phyloP scores from a whole-genome alignment of 2,888 invertebrate genomes.

The Tethea ocularis region DNA sequence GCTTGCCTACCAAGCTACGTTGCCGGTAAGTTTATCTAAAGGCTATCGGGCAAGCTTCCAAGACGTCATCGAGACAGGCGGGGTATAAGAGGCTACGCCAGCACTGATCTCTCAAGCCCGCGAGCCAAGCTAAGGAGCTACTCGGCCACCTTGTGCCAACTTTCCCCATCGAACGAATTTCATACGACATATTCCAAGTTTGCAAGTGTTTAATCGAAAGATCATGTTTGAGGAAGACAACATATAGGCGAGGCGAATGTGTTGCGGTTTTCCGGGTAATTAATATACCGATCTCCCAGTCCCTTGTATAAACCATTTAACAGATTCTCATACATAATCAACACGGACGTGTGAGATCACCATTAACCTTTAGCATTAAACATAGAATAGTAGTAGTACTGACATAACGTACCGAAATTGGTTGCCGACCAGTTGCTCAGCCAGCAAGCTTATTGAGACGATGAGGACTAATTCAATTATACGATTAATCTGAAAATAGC shows the following conservation, averaged over 20 bases:
- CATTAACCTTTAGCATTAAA: not conserved
- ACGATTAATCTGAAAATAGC: no score
- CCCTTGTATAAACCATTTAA: not conserved
- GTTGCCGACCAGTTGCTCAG: not conserved
- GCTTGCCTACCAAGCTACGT: slow-evolving; percentile 44
- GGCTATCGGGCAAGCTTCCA: slow-evolving; percentile 74
- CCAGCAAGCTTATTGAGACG: not conserved
- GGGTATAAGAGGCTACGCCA: slow-evolving; percentile 46
- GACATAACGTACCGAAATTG: not conserved
- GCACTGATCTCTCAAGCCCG: slow-evolving; percentile 44
- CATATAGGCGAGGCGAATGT: not conserved
- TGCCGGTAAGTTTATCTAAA: slow-evolving; percentile 67
- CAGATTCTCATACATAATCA: not conserved
- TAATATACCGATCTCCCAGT: not conserved
- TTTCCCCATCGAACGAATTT: slow-evolving; percentile 9
- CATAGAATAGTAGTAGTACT: not conserved
- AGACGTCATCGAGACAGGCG: slow-evolving; percentile 58
- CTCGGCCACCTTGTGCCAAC: not conserved
- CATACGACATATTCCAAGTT: not conserved
- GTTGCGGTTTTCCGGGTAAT: not conserved
- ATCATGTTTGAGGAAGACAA: not conserved
- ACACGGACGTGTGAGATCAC: not conserved
- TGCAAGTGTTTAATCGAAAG: not conserved
- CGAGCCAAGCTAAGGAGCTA: slow-evolving; percentile 48
- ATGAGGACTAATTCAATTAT: slow-evolving; percentile 21